phyloP scores from a whole-genome alignment of 64 coral and sea anemone genomes.

The Pocillopora verrucosa region DNA sequence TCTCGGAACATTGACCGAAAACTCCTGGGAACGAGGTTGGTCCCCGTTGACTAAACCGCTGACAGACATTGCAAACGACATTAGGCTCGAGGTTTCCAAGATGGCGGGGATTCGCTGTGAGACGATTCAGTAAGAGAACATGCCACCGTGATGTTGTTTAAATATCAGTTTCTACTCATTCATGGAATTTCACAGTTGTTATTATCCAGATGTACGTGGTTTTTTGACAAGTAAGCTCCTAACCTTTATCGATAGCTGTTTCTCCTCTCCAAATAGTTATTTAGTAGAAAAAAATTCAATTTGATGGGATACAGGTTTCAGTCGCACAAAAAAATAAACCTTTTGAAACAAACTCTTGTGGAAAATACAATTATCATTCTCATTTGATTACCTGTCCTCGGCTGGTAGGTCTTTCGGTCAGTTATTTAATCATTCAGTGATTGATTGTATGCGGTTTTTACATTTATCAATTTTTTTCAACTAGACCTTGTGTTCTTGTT shows the following conservation, averaged over 20 bases:
- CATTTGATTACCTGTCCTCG: too few species aligned
- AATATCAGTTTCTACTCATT: conserved; percentile 18
- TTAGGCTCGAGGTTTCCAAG: too few species aligned
- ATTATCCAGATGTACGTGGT: conserved; percentile 53
- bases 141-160: conserved; percentile 60
- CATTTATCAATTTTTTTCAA: not conserved
- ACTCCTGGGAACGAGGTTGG: too few species aligned
- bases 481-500: not conserved
- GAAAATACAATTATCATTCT: too few species aligned
- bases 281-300: not conserved
- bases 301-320: not conserved
- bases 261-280: not conserved
- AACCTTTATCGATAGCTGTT: not conserved
- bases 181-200: conserved; percentile 25
- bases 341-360: too few species aligned
- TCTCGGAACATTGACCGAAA: too few species aligned
- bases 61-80: too few species aligned
- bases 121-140: not conserved
- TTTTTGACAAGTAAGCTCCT: conserved; percentile 40
- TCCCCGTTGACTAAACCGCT: too few species aligned
- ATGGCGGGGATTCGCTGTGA: too few species aligned
- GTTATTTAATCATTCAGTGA: not conserved
- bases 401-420: too few species aligned
- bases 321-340: too few species aligned
- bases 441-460: not conserved